Base-by-base conservation (phyloP, 92 coral and sea anemone genomes). In the Nematostella vectensis region DNA sequence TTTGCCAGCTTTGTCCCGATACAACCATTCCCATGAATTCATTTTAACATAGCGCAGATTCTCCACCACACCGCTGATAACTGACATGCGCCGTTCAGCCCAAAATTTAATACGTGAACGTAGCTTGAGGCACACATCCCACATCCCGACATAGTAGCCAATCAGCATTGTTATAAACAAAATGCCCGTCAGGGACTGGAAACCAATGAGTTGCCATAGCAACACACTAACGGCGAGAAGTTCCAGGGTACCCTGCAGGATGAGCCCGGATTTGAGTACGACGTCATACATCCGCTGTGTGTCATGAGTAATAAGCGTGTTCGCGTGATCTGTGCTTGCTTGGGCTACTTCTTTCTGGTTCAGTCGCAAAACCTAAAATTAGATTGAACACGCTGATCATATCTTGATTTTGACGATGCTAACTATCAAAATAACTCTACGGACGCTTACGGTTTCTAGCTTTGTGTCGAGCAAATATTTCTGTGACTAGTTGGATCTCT, bases 11-110 rank as follows among this genome's bases (percentile, higher is more conserved):
- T 63, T 60, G 38, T 71, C 77, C 57, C 59, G 70, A 38, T 80
- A 85, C 21, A 72, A 60, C 72, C 86, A 70, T 40, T 85, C 94
- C 94, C 94, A 85, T 22, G 78, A 73, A 54, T 85, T 85, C 94
- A 85, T 85, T 67, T 85, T 85, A 8, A 85, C 70, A 20, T 71
- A 58, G n/a, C 83, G 79, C 29, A 85, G 67, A 47, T 74, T 80
- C 8, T 31, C 29, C 27, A 85, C 94, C 31, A 80, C 64, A 31
- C 67, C 72, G 50, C 40, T 62, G 28, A 85, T 67, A 21, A 71
- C 62, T 2, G 38, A 50, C 83, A 85, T 75, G 48, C 94, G 73
- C 44, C 77, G 65, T 45, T 75, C 94, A 16, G 77, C 54, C 76
- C 80, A 77, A 21, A 69, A 74, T n/a, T 73, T 80, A 9, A 80